phyloP scores from a whole-genome alignment of 2,113 vertebrate genomes.

The Onychorhynchus coronatus region DNA sequence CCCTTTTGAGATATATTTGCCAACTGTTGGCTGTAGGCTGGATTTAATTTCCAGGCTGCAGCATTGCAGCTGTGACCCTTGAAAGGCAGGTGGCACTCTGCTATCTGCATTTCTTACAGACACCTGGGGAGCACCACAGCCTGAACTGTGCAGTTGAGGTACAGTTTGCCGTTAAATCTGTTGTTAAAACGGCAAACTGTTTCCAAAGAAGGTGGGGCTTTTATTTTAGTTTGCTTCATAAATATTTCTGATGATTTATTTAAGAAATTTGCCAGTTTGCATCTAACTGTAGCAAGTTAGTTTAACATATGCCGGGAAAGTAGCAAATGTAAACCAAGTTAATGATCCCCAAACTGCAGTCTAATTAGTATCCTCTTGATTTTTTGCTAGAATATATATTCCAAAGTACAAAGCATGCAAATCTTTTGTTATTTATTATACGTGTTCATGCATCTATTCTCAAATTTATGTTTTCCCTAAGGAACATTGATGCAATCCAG shows the following conservation, averaged over 20 bases:
- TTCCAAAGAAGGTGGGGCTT: background rate
- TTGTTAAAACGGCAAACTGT: background rate
- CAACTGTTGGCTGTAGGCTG: background rate
- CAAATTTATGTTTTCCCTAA: background rate
- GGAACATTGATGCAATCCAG: background rate
- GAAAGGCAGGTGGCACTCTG: constrained; percentile 45
- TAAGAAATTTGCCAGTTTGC: background rate
- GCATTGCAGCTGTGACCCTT: constrained; percentile 7
- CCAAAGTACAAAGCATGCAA: background rate
- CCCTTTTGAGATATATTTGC: background rate
- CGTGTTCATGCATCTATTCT: background rate
- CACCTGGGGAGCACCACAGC: background rate
- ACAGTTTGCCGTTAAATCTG: background rate
- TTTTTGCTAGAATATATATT: background rate
- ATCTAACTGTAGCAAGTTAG: background rate
- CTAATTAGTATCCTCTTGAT: background rate
- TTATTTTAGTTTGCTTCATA: background rate
- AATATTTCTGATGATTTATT: background rate
- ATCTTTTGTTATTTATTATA: background rate
- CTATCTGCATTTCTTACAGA: background rate
- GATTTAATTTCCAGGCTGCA: background rate
- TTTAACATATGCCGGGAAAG: background rate
- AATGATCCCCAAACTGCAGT: background rate
- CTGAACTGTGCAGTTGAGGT: background rate
- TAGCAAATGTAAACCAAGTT: background rate